Evolutionary conservation across 2,797 vertebrate genomes (phyloP), one percentile per base, ranked within the genome.

Genomic region (Coregonus ussuriensis): DNA sequence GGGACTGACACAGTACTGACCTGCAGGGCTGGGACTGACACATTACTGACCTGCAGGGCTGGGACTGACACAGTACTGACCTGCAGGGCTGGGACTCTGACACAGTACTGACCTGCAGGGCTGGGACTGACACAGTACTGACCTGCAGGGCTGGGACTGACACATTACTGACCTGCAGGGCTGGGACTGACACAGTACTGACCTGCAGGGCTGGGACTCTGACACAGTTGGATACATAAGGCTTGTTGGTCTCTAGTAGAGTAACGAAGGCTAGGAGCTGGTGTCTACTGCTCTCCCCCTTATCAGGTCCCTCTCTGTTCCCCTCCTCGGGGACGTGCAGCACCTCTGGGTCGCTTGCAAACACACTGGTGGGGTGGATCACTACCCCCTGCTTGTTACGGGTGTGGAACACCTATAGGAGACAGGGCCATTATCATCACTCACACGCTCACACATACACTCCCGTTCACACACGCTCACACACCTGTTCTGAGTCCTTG

Each of bases 401-500:
- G 0, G 97, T 99, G 85, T 99, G 97, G 85, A 99, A 98, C 21
- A 99, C 91, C 97, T 98, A 69, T 1, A 67, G 14, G 56, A 71
- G 1, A 21, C n/a, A 6, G 56, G 6, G 1, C 76, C 83, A 29
- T 6, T 15, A 33, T 51, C 18, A 21, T 13, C 1, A 41, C 37
- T 1, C 25, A 4, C 16, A n/a, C 56, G 5, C 56, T 71, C 31
- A 70, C 33, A 41, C 47, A 51, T 13, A 51, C 47, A 51, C 47
- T 2, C 47, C 47, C 5, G 15, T 11, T 35, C 3, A 1, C n/a
- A 69, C 47, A 21, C 31, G 33, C 53, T 1, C 53, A 54, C 78
- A 51, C 25, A 96, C 97, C 96, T 98, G 97, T 11, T 98, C 97
- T 0, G 97, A 96, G 90, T 97, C 96, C 85, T 96, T 98, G 81